These are phyloP conservation scores for Salminus brasiliensis DNA, from an alignment of 2,113 vertebrate genomes.

Conservation along the genomic window DNA sequence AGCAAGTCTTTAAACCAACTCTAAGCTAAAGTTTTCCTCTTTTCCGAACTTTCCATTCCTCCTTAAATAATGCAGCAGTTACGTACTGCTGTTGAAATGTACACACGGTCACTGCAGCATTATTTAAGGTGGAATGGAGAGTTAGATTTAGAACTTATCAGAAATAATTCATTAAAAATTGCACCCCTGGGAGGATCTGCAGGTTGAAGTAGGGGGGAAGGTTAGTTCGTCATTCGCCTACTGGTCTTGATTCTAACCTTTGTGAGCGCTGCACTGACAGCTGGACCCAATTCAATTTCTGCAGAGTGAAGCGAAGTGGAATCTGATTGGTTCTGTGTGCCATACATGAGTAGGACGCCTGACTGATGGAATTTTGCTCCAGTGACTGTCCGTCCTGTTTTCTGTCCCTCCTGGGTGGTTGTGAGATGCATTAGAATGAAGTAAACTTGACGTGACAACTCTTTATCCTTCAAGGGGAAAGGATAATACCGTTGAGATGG, in stretches of 20 bases:
- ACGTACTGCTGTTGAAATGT: too few relatives aligned
- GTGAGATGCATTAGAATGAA: constrained; percentile 7
- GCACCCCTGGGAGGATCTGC: not conserved
- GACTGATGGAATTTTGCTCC: not conserved
- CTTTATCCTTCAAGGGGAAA: not conserved
- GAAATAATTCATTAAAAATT: not conserved
- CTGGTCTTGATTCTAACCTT: not conserved
- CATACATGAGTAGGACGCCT: not conserved
- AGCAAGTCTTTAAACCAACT: too few relatives aligned
- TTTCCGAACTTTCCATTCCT: too few relatives aligned
- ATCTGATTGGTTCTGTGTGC: not conserved
- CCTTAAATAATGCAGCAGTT: too few relatives aligned
- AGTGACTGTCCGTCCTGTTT: constrained; percentile 4
- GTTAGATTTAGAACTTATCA: too few relatives aligned
- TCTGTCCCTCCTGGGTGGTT: not conserved
- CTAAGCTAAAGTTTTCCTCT: too few relatives aligned
- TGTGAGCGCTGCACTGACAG: not conserved
- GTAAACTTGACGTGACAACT: constrained; percentile 8
- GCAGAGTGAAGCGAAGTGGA: not conserved
- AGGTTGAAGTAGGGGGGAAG: not conserved
- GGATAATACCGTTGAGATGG: not conserved
- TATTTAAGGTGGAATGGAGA: too few relatives aligned
- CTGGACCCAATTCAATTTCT: constrained; percentile 1
- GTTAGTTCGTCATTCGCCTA: not conserved
- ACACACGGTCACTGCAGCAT: too few relatives aligned